Conservation (phyloP, 2,797 vertebrate species). For the Bufotes viridis region DNA sequence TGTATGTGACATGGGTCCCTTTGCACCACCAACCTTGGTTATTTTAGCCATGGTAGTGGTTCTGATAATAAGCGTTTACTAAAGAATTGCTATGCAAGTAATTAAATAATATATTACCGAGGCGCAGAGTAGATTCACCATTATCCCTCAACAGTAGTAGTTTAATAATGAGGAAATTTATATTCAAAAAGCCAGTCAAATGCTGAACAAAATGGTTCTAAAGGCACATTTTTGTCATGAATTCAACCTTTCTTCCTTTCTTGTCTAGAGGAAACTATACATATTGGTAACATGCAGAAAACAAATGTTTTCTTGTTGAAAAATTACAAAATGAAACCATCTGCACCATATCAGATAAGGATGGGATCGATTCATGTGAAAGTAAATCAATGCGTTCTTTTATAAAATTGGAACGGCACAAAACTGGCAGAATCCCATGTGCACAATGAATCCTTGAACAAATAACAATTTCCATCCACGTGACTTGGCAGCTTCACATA, state of each 20-base stretch:
- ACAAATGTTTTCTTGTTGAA: neutral
- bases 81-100: too few species aligned
- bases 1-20: neutral
- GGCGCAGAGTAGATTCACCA: neutral
- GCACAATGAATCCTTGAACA: constrained; percentile 30
- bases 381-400: constrained; percentile 43
- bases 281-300: neutral
- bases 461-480: constrained; percentile 20
- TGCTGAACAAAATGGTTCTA: neutral
- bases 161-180: neutral
- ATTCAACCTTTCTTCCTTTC: neutral
- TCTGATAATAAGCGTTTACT: neutral
- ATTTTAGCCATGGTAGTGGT: neutral
- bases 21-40: neutral
- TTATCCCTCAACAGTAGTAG: neutral
- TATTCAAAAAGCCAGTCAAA: neutral
- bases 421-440: constrained; percentile 23
- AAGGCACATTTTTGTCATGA: neutral
- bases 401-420: constrained; percentile 4
- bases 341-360: constrained; percentile 32
- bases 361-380: constrained; percentile 19
- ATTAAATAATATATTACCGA: neutral
- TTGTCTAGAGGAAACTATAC: neutral
- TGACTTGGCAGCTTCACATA: constrained; percentile 13
- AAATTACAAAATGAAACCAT: constrained; percentile 11